Base-by-base conservation (phyloP, 2,797 vertebrate species). In the Betta splendens region DNA sequence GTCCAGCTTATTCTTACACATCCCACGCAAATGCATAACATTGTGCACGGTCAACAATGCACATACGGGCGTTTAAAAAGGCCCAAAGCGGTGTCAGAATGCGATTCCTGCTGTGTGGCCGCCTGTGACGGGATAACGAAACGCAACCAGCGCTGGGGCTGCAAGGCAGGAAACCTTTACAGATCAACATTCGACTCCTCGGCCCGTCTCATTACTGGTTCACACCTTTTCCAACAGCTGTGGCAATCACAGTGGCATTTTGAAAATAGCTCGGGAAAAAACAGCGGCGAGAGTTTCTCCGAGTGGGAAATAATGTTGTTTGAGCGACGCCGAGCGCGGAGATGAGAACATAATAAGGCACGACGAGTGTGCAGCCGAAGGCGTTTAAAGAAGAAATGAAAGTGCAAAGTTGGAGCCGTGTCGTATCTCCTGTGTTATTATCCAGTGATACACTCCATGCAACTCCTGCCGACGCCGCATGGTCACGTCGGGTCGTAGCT, bases 161-260 rank as follows among this genome's bases (percentile, higher is more conserved):
- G 8, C 35, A 45, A 55, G 54, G 54, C 48, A 6, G 23, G 43
- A 23, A 17, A 31, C 47, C 20, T 44, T 12, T 22, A 18, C 32
- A n/a, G 51, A 60, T 66, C 52, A 49, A 71, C 55, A 54, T 63
- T 56, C 35, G 53, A 51, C 51, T 68, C 55, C 37, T 71, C 59
- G 60, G 71, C 61, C 52, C 9, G 32, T 62, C 74, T 80, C 60
- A 70, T 83, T 70, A 64, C 72, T 46, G 69, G 29, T 51, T 51
- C 54, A 29, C 69, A 70, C 68, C 61, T 73, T 77, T n/a, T 52
- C 65, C 38, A 79, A 65, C 69, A 72, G 67, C 76, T 62, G 69
- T 44, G 73, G 56, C 71, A 75, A 80, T 65, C 56, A 59, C 43
- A 59, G 45, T 64, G 69, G 55, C 67, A 57, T 74, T 83, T 83